Percentiles rank a stretch among this genome's conserved stretches.
Evolutionary conservation across 2,888 invertebrate genomes (phyloP).

Genomic region (Junonia oenone): DNA sequence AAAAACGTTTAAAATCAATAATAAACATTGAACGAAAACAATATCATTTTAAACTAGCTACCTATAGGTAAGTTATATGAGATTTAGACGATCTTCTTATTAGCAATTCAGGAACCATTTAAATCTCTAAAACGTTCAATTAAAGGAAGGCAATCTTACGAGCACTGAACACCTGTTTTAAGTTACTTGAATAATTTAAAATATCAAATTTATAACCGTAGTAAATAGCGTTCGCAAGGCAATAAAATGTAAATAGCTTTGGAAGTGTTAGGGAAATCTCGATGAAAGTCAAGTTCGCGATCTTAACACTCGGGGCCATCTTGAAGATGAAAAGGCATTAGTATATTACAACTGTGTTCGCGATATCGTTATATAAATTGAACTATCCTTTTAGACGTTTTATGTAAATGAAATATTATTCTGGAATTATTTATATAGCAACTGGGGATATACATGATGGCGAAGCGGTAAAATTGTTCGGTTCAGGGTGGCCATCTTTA

Average conservation of each 20-base stretch:
- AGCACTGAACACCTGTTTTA: background rate
- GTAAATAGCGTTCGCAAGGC: constrained; percentile 33
- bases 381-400: too few relatives aligned
- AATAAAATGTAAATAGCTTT: constrained; percentile 69
- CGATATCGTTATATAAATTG: background rate
- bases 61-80: background rate
- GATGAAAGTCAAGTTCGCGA: constrained; percentile 59
- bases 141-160: background rate
- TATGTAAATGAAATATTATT: too few relatives aligned
- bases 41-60: too few relatives aligned
- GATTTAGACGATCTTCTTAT: background rate
- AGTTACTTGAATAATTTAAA: background rate
- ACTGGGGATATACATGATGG: too few relatives aligned
- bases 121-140: background rate
- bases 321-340: background rate
- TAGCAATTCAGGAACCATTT: background rate
- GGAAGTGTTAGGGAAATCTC: constrained; percentile 65
- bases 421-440: too few relatives aligned
- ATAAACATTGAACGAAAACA: too few relatives aligned
- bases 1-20: too few relatives aligned
- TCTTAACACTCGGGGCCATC: constrained; percentile 50
- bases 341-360: background rate
- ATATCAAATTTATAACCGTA: constrained; percentile 8
- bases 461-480: too few relatives aligned
- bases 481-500: too few relatives aligned